These are phyloP conservation scores for Miltochrista miniata DNA, from an alignment of 2,888 invertebrate genomes.

Conservation along the genomic window DNA sequence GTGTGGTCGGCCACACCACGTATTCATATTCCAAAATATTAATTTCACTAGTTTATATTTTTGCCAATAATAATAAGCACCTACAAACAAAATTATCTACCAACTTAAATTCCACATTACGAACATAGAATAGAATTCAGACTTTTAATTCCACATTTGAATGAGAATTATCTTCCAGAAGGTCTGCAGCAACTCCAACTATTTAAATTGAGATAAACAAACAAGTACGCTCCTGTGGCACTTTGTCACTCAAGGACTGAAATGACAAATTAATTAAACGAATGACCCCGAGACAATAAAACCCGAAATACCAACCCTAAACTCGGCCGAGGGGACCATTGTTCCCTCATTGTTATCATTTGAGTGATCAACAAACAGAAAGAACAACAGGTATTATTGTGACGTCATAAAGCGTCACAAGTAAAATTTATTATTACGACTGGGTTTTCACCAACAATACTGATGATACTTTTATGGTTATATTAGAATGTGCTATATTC, in stretches of 20 bases:
- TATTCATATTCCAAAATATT: too few species aligned
- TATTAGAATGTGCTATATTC: slow-evolving; percentile 28
- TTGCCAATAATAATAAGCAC: too few species aligned
- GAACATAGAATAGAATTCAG: not conserved
- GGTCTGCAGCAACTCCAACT: slow-evolving; percentile 21
- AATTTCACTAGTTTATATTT: too few species aligned
- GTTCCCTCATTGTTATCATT: slow-evolving; percentile 38
- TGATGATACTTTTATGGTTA: slow-evolving; percentile 33
- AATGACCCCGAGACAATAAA: slow-evolving; percentile 41
- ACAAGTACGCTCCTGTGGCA: slow-evolving; percentile 21
- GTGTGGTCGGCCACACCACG: too few species aligned
- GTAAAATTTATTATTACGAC: slow-evolving; percentile 33
- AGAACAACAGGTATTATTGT: slow-evolving; percentile 39
- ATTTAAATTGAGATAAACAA: slow-evolving; percentile 39
- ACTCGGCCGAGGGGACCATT: slow-evolving; percentile 35
- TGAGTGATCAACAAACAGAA: slow-evolving; percentile 34
- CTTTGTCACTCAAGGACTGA: slow-evolving; percentile 32
- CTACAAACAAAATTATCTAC: too few species aligned
- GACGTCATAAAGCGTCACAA: slow-evolving; percentile 24
- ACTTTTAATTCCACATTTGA: slow-evolving; percentile 20
- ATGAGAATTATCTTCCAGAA: slow-evolving; percentile 16
- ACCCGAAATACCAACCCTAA: slow-evolving; percentile 36
- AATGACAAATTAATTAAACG: slow-evolving; percentile 45
- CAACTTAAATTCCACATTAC: too few species aligned
- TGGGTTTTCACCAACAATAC: slow-evolving; percentile 29